A percentile compares a stretch with the other conserved stretches of the same genome.
phyloP scores from a whole-genome alignment of 2,888 invertebrate species.

The Drosophila sordidula region DNA sequence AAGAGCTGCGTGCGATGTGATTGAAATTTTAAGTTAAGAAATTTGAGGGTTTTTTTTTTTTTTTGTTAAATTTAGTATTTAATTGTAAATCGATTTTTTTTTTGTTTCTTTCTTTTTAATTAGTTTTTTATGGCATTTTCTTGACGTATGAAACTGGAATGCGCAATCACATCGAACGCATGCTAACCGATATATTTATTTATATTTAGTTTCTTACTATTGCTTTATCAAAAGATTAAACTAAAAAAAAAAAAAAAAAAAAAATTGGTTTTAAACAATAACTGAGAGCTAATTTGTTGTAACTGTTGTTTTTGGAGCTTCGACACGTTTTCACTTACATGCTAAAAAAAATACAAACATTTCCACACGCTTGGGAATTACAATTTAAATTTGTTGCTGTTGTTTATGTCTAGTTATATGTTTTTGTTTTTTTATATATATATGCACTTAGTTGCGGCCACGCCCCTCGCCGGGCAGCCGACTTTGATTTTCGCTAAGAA shows the following conservation, averaged over 20 bases:
- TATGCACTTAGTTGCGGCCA: conserved; percentile 77
- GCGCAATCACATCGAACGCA: conserved; percentile 39
- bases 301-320: conserved; percentile 38
- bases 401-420: conserved; percentile 30
- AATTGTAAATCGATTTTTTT: background rate
- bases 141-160: conserved; percentile 33
- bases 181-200: conserved; percentile 18
- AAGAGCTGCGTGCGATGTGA: conserved; percentile 23
- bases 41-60: background rate
- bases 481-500: conserved; percentile 73
- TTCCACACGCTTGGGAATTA: conserved; percentile 36
- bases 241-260: conserved; percentile 5
- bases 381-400: conserved; percentile 25
- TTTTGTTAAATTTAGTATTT: background rate
- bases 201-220: conserved; percentile 33
- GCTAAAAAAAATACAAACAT: conserved; percentile 68
- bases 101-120: background rate
- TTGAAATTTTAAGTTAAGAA: conserved; percentile 7
- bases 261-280: conserved; percentile 22
- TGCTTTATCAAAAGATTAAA: conserved; percentile 24
- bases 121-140: background rate
- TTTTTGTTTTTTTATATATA: conserved; percentile 45
- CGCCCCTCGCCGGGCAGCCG: conserved; percentile 46
- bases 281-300: conserved; percentile 28
- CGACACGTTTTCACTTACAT: conserved; percentile 41